Conservation (phyloP, 2,113 vertebrate species). For the Patagioenas fasciata region DNA sequence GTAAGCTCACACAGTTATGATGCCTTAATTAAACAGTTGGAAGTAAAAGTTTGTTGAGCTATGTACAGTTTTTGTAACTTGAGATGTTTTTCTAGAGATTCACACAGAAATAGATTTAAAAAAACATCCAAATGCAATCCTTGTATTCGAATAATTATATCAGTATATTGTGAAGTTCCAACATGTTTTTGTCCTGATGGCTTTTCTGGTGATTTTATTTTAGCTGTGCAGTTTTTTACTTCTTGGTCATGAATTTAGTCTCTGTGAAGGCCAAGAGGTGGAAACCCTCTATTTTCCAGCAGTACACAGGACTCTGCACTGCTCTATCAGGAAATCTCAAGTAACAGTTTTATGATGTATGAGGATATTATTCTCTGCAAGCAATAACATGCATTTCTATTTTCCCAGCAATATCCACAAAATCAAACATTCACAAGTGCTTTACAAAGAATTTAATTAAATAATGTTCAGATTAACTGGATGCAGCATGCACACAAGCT, state of each 20-base stretch:
- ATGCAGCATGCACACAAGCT: neutral
- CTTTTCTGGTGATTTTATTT: constrained; percentile 30
- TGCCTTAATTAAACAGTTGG: constrained; percentile 31
- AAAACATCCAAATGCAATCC: neutral
- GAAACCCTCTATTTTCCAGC: constrained; percentile 18
- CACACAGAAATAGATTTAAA: neutral
- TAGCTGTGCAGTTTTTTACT: neutral
- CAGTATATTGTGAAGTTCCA: neutral
- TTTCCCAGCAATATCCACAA: constrained; percentile 42
- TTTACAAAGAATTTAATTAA: constrained; percentile 56
- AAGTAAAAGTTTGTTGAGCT: neutral
- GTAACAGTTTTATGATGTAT: constrained; percentile 15
- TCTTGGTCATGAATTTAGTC: constrained; percentile 26
- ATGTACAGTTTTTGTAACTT: neutral
- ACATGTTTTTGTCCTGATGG: neutral
- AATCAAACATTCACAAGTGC: constrained; percentile 42
- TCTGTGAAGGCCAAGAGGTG: constrained; percentile 50
- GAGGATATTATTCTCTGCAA: constrained; percentile 24
- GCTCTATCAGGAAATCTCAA: constrained; percentile 41
- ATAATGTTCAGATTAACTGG: neutral
- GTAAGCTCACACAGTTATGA: neutral
- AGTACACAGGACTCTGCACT: neutral
- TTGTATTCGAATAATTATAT: neutral
- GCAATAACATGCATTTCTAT: constrained; percentile 16
- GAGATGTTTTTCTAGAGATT: neutral